Evolutionary conservation across 1,140 invertebrate genomes (phyloP).

Genomic region (Propsilocerus akamusi): DNA sequence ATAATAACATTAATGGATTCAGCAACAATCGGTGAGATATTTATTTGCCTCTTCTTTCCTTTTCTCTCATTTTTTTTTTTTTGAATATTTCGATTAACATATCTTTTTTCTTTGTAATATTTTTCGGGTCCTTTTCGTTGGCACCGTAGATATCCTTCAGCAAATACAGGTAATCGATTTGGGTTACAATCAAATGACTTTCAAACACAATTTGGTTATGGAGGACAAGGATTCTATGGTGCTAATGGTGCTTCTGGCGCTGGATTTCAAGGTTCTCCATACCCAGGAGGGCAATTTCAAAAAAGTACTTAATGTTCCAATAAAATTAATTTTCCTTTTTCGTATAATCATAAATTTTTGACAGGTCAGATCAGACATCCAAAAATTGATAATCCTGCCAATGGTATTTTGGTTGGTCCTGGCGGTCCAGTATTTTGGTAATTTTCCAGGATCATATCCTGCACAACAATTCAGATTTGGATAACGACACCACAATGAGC

Average conservation of each 20-base stretch:
- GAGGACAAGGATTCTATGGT: no score
- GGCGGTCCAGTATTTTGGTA: conserved; percentile 30
- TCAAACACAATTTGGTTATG: not conserved
- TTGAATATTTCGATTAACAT: no score
- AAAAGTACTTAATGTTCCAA: no score
- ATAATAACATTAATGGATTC: no score
- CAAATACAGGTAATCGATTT: not conserved
- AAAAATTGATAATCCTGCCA: conserved; percentile 11
- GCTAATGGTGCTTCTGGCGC: no score
- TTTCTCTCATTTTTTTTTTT: not conserved
- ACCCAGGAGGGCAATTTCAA: not conserved
- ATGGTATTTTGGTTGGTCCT: conserved; percentile 33
- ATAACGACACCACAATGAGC: not conserved
- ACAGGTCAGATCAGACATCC: not conserved
- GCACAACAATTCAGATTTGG: not conserved
- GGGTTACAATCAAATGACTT: not conserved
- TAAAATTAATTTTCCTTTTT: no score
- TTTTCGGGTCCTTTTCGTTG: no score
- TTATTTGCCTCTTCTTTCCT: not conserved
- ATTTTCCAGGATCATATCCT: no score
- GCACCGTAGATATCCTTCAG: no score
- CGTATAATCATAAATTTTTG: not conserved
- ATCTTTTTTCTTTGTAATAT: no score
- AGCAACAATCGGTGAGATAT: not conserved
- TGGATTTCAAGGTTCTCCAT: not conserved